Evolutionary conservation across 2,888 invertebrate species (phyloP).

Genomic region (Cantharis flavilabris): DNA sequence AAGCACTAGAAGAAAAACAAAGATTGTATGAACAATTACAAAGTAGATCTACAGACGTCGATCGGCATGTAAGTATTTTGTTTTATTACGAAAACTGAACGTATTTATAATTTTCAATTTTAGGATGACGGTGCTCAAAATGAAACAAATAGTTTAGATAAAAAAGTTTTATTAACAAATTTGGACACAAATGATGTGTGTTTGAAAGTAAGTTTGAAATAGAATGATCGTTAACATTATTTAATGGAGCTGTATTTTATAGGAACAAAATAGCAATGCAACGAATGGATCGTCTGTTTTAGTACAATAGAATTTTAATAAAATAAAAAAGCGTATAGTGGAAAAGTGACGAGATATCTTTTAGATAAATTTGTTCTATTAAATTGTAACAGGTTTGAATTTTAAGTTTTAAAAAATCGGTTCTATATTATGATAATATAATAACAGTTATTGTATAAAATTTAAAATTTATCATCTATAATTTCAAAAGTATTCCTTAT

Average conservation of each 20-base stretch:
- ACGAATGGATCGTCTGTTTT: slow-evolving; percentile 42
- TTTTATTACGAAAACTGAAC: not conserved
- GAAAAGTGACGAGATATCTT: not conserved
- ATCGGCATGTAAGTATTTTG: not conserved
- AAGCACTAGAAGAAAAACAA: slow-evolving; percentile 41
- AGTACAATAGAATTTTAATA: slow-evolving; percentile 5
- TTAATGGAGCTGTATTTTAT: slow-evolving; percentile 24
- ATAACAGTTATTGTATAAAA: not conserved
- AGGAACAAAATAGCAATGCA: slow-evolving; percentile 41
- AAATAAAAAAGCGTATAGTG: not conserved
- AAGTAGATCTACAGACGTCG: slow-evolving; percentile 1
- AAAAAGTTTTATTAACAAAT: slow-evolving; percentile 34
- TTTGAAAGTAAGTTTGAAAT: slow-evolving; percentile 26
- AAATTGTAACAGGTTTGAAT: not conserved
- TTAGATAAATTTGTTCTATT: not conserved
- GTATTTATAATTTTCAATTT: slow-evolving; percentile 9
- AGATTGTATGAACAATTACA: slow-evolving; percentile 33
- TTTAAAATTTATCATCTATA: not conserved
- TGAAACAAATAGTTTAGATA: slow-evolving; percentile 39
- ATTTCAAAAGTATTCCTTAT: slow-evolving; percentile 16
- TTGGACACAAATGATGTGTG: slow-evolving; percentile 22
- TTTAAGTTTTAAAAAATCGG: not conserved
- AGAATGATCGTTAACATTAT: not conserved
- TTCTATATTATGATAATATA: not conserved
- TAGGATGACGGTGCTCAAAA: slow-evolving; percentile 27